These are phyloP conservation scores for Sturnus vulgaris DNA, from an alignment of 2,113 vertebrate genomes.

Conservation along the genomic window DNA sequence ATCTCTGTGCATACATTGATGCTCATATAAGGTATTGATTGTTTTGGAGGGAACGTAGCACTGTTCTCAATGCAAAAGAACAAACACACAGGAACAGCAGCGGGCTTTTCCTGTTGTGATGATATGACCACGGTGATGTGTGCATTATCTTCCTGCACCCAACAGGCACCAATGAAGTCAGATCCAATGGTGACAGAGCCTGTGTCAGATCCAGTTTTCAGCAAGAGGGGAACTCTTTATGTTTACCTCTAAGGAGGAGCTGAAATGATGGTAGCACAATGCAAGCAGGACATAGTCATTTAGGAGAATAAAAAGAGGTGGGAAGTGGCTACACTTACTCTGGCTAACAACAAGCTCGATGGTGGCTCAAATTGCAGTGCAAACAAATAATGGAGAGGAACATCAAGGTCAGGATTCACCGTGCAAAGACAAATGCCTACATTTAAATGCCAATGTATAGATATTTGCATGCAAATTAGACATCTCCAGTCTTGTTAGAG, in stretches of 20 bases:
- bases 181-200: too few species aligned
- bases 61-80: neutral
- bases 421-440: neutral
- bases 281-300: neutral
- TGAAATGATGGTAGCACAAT: neutral
- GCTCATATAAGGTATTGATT: fast-evolving
- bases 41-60: neutral
- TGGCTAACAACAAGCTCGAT: neutral
- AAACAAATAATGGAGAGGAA: neutral
- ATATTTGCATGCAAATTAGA: neutral
- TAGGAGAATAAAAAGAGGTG: neutral
- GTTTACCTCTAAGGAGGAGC: neutral
- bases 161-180: fast-evolving
- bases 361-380: neutral
- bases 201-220: neutral
- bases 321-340: neutral
- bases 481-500: fast-evolving
- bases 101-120: neutral
- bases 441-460: neutral
- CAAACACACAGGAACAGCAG: neutral
- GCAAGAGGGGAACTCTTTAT: neutral
- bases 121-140: neutral
- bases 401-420: neutral
- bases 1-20: neutral
- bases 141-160: neutral